Conservation (phyloP, 2,797 vertebrate species). For the Acestrorhynchus altus region DNA sequence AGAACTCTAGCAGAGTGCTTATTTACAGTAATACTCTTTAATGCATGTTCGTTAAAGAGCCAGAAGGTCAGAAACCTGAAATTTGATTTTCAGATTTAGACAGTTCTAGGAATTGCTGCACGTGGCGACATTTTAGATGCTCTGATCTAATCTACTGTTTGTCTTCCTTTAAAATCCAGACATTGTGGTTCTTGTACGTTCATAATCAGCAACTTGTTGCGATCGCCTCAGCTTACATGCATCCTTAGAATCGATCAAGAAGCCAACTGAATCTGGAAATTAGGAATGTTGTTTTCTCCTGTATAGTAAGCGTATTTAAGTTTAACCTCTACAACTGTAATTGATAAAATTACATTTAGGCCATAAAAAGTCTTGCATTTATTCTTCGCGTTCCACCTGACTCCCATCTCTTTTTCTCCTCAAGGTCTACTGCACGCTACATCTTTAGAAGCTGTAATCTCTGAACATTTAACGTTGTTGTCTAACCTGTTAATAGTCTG, state of each 20-base stretch:
- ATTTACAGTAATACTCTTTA: constrained; percentile 58
- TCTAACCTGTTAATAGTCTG: constrained; percentile 19
- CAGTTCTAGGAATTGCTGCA: background rate
- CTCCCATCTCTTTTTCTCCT: background rate
- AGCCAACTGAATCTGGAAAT: too few species aligned
- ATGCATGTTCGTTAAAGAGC: constrained; percentile 40
- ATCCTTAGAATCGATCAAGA: too few species aligned
- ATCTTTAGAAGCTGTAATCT: background rate
- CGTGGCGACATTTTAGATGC: background rate
- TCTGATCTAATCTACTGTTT: background rate
- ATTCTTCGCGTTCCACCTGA: background rate
- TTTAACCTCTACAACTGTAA: background rate
- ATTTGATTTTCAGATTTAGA: background rate
- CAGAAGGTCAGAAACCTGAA: background rate
- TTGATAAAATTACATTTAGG: background rate
- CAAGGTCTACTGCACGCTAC: background rate
- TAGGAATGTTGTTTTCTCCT: background rate
- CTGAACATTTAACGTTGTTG: background rate
- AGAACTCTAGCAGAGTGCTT: constrained; percentile 44
- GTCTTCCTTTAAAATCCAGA: background rate
- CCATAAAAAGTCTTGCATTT: background rate
- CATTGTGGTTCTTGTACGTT: background rate
- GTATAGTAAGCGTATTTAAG: background rate
- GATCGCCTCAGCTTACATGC: background rate
- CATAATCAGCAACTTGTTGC: background rate